These are phyloP conservation scores for Hyaena hyaena DNA, from an alignment of 2,113 vertebrate genomes.

Conservation along the genomic window DNA sequence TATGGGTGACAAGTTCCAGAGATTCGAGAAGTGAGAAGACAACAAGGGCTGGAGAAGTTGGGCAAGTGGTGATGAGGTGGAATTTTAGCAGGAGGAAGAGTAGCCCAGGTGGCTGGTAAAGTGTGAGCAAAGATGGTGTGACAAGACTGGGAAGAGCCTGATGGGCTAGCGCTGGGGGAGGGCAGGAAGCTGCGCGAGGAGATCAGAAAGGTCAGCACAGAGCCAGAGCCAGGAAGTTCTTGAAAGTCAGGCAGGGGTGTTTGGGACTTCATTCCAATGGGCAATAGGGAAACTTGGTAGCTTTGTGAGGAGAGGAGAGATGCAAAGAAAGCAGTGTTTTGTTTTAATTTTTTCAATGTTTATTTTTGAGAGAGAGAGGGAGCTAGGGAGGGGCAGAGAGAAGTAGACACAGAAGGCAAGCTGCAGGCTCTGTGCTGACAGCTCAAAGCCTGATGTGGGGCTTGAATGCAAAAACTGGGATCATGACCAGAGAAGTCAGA, in stretches of 20 bases:
- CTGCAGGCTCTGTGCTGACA: too few species aligned
- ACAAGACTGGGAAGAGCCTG: not conserved
- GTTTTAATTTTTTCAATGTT: too few species aligned
- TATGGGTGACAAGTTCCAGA: not conserved
- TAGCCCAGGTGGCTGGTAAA: too few species aligned
- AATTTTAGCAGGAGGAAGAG: not conserved
- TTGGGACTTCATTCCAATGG: not conserved
- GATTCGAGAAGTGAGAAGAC: slow-evolving; percentile 13
- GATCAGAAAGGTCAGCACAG: not conserved
- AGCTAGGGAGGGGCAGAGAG: too few species aligned
- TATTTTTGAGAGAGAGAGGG: too few species aligned
- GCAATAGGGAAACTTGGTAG: not conserved
- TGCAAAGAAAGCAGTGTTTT: not conserved
- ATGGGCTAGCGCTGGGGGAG: not conserved
- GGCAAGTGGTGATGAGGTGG: not conserved
- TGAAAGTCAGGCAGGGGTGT: not conserved
- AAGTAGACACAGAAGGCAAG: too few species aligned
- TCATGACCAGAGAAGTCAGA: too few species aligned
- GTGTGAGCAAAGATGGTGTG: too few species aligned
- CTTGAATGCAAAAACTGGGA: too few species aligned
- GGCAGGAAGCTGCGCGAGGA: not conserved
- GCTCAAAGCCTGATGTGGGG: too few species aligned
- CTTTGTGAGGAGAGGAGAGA: not conserved
- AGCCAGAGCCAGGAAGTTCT: not conserved
- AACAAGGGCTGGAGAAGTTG: not conserved